phyloP scores from a whole-genome alignment of 2,113 vertebrate species.

The Empidonax alnorum region DNA sequence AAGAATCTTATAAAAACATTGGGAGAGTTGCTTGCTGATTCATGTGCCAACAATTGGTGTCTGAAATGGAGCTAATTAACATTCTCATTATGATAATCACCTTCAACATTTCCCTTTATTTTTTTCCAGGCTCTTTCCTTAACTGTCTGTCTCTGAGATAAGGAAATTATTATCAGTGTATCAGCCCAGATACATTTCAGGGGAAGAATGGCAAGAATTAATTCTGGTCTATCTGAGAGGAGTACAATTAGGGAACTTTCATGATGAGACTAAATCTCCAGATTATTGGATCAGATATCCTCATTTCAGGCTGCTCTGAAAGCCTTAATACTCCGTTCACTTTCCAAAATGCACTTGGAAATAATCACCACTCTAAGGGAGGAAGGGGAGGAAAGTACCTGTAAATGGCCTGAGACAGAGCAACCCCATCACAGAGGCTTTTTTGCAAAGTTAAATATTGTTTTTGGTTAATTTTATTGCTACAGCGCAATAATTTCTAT shows the following conservation, averaged over 20 bases:
- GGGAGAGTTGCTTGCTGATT: slow-evolving; percentile 1
- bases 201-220: slow-evolving; percentile 53
- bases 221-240: slow-evolving; percentile 16
- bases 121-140: slow-evolving; percentile 6
- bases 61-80: slow-evolving; percentile 55
- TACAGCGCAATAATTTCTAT: background rate
- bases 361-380: background rate
- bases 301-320: background rate
- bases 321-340: background rate
- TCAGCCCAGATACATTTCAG: slow-evolving; percentile 45
- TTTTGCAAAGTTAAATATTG: background rate
- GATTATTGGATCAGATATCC: slow-evolving; percentile 20
- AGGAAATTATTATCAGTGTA: slow-evolving; percentile 49
- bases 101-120: slow-evolving; percentile 46
- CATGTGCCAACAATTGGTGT: background rate
- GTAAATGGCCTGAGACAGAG: background rate
- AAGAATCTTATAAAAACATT: background rate
- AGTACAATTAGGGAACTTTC: slow-evolving; percentile 40
- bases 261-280: slow-evolving; percentile 38
- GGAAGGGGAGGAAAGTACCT: background rate
- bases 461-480: background rate
- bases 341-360: background rate
- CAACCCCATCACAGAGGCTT: background rate
- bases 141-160: slow-evolving; percentile 25
- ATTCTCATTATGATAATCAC: slow-evolving; percentile 52